Evolutionary conservation across 2,888 invertebrate genomes (phyloP), one percentile per base, ranked within the genome.

Genomic region (Standfussiana lucernea): DNA sequence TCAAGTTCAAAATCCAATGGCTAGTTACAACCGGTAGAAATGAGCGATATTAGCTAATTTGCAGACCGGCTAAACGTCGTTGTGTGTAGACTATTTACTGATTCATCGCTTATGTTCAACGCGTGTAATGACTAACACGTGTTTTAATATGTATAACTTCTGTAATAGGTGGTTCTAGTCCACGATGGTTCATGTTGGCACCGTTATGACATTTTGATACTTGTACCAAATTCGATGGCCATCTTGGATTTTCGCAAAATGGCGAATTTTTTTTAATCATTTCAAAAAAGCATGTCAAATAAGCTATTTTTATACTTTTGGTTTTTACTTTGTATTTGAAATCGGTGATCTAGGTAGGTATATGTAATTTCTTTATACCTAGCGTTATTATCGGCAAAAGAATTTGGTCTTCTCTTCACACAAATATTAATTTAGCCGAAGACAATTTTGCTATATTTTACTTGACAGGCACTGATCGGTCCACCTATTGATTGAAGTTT

Each of bases 71-170:
- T 64, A 71, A 72, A 72, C 35, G 50, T 50, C 45, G 32, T 45
- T n/a, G 40, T 50, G 67, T 50, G 69, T 47, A 70, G 42, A 67
- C 56, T 80, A 68, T 61, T 69, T 62, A 83, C 67, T 75, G 75
- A 83, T 83, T 83, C 75, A 79, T 83, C 70, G 73, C 24, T 53
- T 53, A 35, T 32, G 47, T 68, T 62, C 42, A 45, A 73, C 70
- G 50, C 75, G 42, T 79, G 59, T 82, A 69, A 75, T 68, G 24
- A 71, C 13, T 68, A 53, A 64, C 83, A 82, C 83, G 83, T 83
- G 83, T 50, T 72, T 24, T 24, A 56, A 40, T 40, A 24, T n/a
- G 15, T 42, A 18, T 42, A 35, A 5, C 4, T 32, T 35, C 24
- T 42, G 28, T 45, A 75, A 40, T 40, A 66, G 3, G 18, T 66